These are phyloP conservation scores for Amiota mariae DNA, from an alignment of 2,888 invertebrate genomes.

Conservation along the genomic window DNA sequence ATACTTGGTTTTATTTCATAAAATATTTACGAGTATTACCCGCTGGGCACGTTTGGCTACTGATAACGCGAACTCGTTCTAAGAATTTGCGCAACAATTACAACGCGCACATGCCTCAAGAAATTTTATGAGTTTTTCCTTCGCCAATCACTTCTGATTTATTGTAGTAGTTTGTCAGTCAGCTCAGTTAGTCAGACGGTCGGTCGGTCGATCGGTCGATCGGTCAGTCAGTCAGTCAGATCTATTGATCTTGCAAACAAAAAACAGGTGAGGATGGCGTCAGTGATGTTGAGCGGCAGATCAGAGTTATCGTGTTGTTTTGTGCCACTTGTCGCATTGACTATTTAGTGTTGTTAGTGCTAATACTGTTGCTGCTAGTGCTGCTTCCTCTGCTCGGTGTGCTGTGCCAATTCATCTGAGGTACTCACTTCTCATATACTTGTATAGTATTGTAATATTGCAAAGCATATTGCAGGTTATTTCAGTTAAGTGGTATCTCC, in stretches of 20 bases:
- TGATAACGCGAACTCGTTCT: conserved; percentile 24
- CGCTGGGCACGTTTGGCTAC: neutral
- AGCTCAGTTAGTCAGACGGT: no score
- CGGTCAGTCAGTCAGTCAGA: no score
- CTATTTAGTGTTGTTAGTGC: conserved; percentile 38
- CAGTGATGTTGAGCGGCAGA: neutral
- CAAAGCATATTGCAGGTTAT: neutral
- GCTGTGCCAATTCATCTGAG: no score
- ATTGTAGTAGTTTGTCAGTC: no score
- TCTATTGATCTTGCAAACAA: no score
- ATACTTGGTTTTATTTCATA: neutral
- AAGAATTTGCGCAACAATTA: conserved; percentile 25
- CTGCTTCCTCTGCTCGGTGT: neutral
- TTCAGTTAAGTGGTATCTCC: neutral
- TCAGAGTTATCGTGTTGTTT: no score
- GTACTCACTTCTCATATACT: no score
- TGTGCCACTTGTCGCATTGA: no score
- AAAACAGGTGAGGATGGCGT: conserved; percentile 6
- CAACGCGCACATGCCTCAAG: neutral
- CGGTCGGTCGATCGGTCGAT: no score
- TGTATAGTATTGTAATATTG: no score
- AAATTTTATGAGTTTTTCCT: no score
- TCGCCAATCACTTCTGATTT: no score
- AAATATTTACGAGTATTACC: neutral
- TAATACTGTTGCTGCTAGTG: conserved; percentile 4